These are phyloP conservation scores for Wiebesia pumilae DNA, from an alignment of 1,140 invertebrate genomes.

Conservation along the genomic window DNA sequence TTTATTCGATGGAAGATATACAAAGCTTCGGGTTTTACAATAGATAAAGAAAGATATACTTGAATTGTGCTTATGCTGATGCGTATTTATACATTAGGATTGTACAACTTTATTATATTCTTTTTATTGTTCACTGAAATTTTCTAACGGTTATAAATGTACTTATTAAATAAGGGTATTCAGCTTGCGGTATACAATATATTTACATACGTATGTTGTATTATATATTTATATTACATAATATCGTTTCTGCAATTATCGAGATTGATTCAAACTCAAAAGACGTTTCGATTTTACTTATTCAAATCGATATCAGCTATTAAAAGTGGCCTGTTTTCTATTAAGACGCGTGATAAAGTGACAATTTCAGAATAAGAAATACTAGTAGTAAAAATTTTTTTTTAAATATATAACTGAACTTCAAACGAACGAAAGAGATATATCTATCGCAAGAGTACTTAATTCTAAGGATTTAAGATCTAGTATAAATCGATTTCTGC, in stretches of 20 bases:
- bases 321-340: neutral
- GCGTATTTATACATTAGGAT: constrained; percentile 27
- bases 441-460: neutral
- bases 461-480: neutral
- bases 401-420: neutral
- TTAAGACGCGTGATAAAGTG: neutral
- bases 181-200: neutral
- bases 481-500: neutral
- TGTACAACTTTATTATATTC: neutral
- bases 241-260: too few species aligned
- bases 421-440: neutral
- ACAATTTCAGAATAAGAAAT: neutral
- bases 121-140: neutral
- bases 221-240: too few species aligned
- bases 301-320: neutral
- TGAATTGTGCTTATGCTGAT: constrained; percentile 8
- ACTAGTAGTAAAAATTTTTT: neutral
- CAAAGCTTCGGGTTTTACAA: constrained; percentile 30
- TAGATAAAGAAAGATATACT: constrained; percentile 21
- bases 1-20: constrained; percentile 42
- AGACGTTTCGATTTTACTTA: neutral
- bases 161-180: neutral
- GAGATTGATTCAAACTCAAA: neutral
- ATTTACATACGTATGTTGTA: neutral
- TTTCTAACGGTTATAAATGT: neutral